Evolutionary conservation across 30 jellyfish, hydroid and myxozoan genomes (phyloP), one percentile per base, ranked within the genome.

Genomic region (Hydractinia symbiolongicarpus): DNA sequence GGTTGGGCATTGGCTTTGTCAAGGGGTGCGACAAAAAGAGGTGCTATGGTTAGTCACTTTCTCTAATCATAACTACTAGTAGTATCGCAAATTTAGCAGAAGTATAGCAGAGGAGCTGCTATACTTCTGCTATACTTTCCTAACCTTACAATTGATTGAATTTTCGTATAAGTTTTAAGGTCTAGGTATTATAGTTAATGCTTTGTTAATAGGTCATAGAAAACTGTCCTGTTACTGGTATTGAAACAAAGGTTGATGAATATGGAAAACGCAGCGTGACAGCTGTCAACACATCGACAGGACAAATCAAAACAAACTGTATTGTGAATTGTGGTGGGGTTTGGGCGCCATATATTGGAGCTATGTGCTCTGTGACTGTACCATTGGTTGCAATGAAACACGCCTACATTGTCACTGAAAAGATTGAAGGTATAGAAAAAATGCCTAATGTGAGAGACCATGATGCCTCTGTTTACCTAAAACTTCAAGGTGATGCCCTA

Each of bases 371-470:
- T 72, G 97, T 90, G 14, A 56, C 86, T 7, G 97, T 90, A 17
- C 97, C 97, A 6, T 79, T 90, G 58, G 83, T 86, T 81, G 97
- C 97, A 56, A 85, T 90, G 97, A 81, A 86, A 71, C 97, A 90
- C 78, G 97, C 97, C 6, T 90, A 90, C 81, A 84, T 90, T 21
- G 94, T 90, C 76, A 85, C 97, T 9, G 95, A 90, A 78, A 72
- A 72, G 83, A 90, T 90, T 19, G 97, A 90, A 50, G 97, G 97
- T 8, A 90, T 90, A 87, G 84, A 90, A 73, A 86, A 83, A 81
- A 90, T 90, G 97, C 97, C 97, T n/a, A 90, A 86, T 79, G 91
- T 90, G 13, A 76, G 97, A 11, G 97, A 90, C 61, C 97, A 90
- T 55, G 97, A 90, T 90, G 97, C 97, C 5, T 90, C 97, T 6